phyloP scores from a whole-genome alignment of 2,113 vertebrate species.

The Petrocephalus zakoni region DNA sequence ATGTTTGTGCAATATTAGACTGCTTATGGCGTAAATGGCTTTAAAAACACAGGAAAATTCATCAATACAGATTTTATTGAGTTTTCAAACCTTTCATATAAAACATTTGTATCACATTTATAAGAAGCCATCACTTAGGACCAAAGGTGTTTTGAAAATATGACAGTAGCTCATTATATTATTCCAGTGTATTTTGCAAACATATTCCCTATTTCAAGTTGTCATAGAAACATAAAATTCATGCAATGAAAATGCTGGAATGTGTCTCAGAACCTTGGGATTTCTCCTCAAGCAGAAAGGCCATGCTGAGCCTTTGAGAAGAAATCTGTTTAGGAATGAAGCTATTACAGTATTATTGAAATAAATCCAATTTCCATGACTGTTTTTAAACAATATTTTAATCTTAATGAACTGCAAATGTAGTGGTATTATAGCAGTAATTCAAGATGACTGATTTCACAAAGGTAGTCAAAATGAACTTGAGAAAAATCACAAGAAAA shows the following conservation, averaged over 20 bases:
- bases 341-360: neutral
- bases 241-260: neutral
- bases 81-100: neutral
- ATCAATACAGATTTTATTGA: neutral
- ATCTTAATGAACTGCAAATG: neutral
- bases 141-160: neutral
- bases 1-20: neutral
- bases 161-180: neutral
- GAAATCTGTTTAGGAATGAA: neutral
- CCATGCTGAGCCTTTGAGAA: neutral
- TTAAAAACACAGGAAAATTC: neutral
- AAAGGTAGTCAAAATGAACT: neutral
- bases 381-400: neutral
- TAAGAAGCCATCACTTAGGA: neutral
- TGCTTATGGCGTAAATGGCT: neutral
- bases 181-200: neutral
- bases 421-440: neutral
- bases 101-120: neutral
- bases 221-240: slow-evolving; percentile 15
- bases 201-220: neutral
- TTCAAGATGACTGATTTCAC: neutral
- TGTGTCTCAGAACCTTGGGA: neutral
- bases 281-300: neutral
- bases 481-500: neutral
- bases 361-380: neutral